Evolutionary conservation across 2,888 invertebrate species (phyloP), one percentile per base, ranked within the genome.

Genomic region (Sicus ferrugineus): DNA sequence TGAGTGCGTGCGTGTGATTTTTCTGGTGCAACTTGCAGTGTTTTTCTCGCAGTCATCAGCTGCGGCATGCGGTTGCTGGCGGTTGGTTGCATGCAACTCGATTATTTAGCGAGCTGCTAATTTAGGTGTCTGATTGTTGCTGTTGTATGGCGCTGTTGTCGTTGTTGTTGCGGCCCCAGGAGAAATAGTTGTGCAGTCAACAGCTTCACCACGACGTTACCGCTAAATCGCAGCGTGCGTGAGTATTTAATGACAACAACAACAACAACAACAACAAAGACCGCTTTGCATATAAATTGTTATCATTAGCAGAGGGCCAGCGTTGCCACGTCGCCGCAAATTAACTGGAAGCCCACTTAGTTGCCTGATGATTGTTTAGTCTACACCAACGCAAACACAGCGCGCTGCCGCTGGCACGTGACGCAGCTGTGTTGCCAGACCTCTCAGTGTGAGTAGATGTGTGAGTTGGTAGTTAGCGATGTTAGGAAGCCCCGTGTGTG

Each of bases 361-460:
- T 64, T 52, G 28, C 48, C n/a, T 7, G n/a, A 31, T 31, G 52
- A 64, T 64, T 66, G 56, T 56, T 46, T 58, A 56, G 66, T 58
- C 58, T 28, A 54, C 23, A 54, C 26, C 54, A 23, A 52, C 5
- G 9, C 26, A 26, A 48, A n/a, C 48, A 50, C 19, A 59, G 2
- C 21, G n/a, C n/a, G n/a, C n/a, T n/a, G n/a, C n/a, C n/a, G n/a
- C n/a, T n/a, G n/a, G n/a, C n/a, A n/a, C n/a, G n/a, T n/a, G 21
- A 61, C 7, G 42, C 46, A 61, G n/a, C 11, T 9, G n/a, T 42
- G 42, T 42, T 9, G 42, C 42, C n/a, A n/a, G 3, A 79, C 77
- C 74, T 77, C 73, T 78, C 26, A 26, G 54, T 2, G 4, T 16
- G 26, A 1, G 54, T 28, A 16, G 2, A 2, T 54, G 54, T 67